Evolutionary conservation across 2,113 vertebrate genomes (phyloP).

Genomic region (Herpailurus yagouaroundi): DNA sequence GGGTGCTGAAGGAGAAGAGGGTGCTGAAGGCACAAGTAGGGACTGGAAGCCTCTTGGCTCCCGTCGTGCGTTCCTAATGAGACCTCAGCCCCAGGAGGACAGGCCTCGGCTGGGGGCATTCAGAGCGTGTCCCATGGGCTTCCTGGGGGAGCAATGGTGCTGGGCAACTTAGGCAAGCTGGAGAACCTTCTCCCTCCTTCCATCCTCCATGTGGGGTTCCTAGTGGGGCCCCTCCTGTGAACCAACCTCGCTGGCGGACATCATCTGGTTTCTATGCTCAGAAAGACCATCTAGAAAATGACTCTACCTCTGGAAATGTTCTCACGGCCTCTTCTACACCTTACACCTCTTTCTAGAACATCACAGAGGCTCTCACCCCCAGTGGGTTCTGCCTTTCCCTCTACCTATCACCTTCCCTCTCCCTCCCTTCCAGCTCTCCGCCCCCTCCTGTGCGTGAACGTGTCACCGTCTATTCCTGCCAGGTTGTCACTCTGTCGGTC

Average conservation of each 20-base stretch:
- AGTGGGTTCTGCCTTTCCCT: background rate
- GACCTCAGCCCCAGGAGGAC: background rate
- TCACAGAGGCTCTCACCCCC: fast-evolving
- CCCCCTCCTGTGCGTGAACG: background rate
- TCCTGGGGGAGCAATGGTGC: background rate
- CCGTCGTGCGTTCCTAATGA: fast-evolving
- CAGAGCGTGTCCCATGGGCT: no score
- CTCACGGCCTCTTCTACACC: background rate
- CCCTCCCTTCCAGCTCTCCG: background rate
- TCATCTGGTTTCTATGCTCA: background rate
- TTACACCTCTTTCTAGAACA: background rate
- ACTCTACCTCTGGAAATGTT: background rate
- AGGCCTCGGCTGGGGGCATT: no score
- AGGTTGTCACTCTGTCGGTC: fast-evolving
- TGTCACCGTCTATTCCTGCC: no score
- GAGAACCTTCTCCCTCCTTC: background rate
- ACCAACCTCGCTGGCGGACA: fast-evolving
- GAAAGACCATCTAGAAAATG: background rate
- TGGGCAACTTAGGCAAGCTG: background rate
- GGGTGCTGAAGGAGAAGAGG: no score
- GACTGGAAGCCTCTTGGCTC: background rate
- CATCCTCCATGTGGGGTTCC: background rate
- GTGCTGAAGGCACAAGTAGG: background rate
- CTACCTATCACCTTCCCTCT: background rate
- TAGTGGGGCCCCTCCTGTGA: background rate